Evolutionary conservation across 2,888 invertebrate genomes (phyloP).

Genomic region (Prosopocoilus inquinatus): DNA sequence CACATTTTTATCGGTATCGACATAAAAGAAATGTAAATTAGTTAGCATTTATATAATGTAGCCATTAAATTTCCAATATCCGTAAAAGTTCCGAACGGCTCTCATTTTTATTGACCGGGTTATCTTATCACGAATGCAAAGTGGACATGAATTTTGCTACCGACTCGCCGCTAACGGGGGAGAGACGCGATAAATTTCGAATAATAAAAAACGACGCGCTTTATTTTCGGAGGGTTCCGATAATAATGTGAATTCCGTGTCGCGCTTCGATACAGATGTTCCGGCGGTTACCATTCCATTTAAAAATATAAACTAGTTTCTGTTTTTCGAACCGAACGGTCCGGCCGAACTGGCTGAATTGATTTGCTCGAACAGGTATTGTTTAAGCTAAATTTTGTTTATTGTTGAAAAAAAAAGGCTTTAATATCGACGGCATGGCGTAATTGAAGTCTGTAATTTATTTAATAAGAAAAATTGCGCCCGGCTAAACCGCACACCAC

Average conservation of each 20-base stretch:
- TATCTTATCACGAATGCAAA: conserved; percentile 46
- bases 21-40: conserved; percentile 3
- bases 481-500: no score
- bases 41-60: background rate
- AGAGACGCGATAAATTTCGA: conserved; percentile 30
- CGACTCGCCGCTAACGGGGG: conserved; percentile 16
- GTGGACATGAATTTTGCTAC: conserved; percentile 40
- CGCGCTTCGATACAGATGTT: conserved; percentile 4
- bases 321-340: no score
- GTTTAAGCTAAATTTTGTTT: no score
- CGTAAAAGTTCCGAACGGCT: background rate
- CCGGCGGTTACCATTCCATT: background rate
- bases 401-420: no score
- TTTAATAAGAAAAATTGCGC: no score
- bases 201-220: background rate
- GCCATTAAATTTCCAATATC: conserved; percentile 4
- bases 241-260: conserved; percentile 5
- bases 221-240: background rate
- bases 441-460: no score
- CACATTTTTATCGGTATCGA: background rate
- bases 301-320: background rate
- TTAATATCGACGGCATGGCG: no score
- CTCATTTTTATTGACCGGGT: conserved; percentile 1
- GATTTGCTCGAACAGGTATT: no score
- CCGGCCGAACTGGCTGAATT: no score